Evolutionary conservation across 53 echinoderm and acorn worm genomes (phyloP), one percentile per base, ranked within the genome.

Genomic region (Arbacia lixula): DNA sequence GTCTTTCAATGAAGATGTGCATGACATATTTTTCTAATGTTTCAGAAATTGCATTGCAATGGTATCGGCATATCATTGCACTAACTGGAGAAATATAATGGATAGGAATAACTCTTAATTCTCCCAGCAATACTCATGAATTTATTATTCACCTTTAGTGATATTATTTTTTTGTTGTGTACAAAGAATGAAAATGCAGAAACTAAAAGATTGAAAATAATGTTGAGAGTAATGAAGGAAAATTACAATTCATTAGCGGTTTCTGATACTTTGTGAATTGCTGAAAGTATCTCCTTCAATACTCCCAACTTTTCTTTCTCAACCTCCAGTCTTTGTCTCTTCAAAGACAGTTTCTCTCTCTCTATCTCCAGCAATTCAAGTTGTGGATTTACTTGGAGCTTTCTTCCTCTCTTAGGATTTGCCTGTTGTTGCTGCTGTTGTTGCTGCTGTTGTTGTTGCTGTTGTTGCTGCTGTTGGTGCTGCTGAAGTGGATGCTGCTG

Each of bases 161-260:
- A 57, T 57, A 22, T 25, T 57, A 57, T 57, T 27, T 12, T 57
- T 57, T 20, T 20, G 27, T 27, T 19, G 25, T 9, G 6, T 10
- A 2, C 5, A 3, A 10, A 10, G 24, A 25, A 29, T 20, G 4
- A 57, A 57, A 2, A 25, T 10, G 11, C 6, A 25, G 29, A 25
- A 2, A 22, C 5, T 20, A 25, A 25, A 25, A 10, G 22, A n/a
- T n/a, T n/a, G n/a, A n/a, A n/a, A n/a, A n/a, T n/a, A n/a, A n/a
- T n/a, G n/a, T n/a, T n/a, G n/a, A 26, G 10, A 25, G 12, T 3
- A 20, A 3, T 57, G 19, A 35, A 65, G 65, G 2, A 65, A 24
- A 65, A 9, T 34, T 65, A 65, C 65, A 65, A 32, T 35, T 65
- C 65, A 65, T 65, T 65, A 34, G 32, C 6, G 65, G 17, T 32